A percentile compares a stretch with the other conserved stretches of the same genome.
phyloP scores from a whole-genome alignment of 2,797 vertebrate genomes.

The Enteromius argenteus region DNA sequence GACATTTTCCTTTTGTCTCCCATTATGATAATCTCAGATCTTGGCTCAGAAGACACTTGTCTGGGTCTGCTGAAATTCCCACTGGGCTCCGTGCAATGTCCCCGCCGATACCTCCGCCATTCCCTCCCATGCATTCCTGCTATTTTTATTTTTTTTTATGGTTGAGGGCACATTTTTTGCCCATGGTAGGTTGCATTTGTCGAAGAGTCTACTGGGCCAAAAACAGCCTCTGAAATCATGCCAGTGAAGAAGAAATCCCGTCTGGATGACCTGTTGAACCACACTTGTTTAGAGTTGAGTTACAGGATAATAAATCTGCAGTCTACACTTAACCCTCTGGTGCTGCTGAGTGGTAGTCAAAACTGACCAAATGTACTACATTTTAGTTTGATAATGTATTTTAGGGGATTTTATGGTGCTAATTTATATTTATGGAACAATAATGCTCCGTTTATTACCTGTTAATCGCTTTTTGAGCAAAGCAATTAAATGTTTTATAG shows the following conservation, averaged over 20 bases:
- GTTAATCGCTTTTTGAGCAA: neutral
- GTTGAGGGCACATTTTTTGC: constrained; percentile 24
- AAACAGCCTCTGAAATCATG: constrained; percentile 3
- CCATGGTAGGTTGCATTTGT: constrained; percentile 13
- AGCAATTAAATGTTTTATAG: neutral
- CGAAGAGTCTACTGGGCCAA: neutral
- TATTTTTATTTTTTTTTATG: constrained; percentile 1
- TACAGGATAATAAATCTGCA: neutral
- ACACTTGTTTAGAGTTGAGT: neutral
- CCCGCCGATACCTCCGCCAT: constrained; percentile 56
- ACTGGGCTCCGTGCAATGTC: constrained; percentile 50
- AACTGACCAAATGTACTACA: neutral
- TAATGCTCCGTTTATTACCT: neutral
- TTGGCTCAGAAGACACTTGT: constrained; percentile 63
- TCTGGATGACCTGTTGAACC: neutral
- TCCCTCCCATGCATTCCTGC: constrained; percentile 28
- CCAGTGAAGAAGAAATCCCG: constrained; percentile 9
- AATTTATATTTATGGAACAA: neutral
- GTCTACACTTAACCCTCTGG: neutral
- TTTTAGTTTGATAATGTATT: neutral
- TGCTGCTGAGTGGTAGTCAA: neutral
- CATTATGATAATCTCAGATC: constrained; percentile 73
- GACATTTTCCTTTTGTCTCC: constrained; percentile 62
- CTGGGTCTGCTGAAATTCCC: constrained; percentile 61
- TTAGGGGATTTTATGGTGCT: neutral